A percentile compares a stretch with the other conserved stretches of the same genome.
phyloP scores from a whole-genome alignment of 2,888 invertebrate genomes.

The Cheilosia soror region DNA sequence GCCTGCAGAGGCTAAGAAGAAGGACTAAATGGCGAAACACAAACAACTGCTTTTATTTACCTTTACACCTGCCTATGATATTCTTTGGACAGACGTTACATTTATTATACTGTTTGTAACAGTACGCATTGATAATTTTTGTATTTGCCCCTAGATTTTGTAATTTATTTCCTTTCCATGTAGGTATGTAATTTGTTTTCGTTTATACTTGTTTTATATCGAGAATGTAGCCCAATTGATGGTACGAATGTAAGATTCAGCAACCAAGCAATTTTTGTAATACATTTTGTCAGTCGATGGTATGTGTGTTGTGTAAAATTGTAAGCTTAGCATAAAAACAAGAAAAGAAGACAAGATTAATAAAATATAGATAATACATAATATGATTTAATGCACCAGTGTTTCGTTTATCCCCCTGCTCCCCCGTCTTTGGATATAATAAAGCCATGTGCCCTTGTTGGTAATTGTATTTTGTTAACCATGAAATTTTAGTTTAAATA shows the following conservation, averaged over 20 bases:
- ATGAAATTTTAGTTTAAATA: background rate
- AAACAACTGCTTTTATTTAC: slow-evolving; percentile 28
- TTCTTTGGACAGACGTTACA: slow-evolving; percentile 61
- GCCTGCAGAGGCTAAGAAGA: slow-evolving; percentile 81
- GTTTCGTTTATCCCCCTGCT: background rate
- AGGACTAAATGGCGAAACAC: slow-evolving; percentile 79
- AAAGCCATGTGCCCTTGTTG: slow-evolving; percentile 20
- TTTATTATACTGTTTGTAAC: slow-evolving; percentile 51
- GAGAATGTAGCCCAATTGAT: slow-evolving; percentile 16
- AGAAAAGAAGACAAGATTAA: slow-evolving; percentile 27
- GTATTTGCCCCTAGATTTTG: slow-evolving; percentile 49
- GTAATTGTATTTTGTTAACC: background rate
- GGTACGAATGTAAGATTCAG: background rate
- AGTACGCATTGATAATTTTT: slow-evolving; percentile 50
- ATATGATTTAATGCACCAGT: background rate
- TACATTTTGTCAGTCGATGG: slow-evolving; percentile 11
- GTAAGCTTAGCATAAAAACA: slow-evolving; percentile 34
- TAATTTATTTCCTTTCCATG: slow-evolving; percentile 64
- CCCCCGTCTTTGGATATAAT: background rate
- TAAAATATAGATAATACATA: slow-evolving; percentile 42
- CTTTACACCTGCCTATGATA: slow-evolving; percentile 52
- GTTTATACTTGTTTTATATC: slow-evolving; percentile 2
- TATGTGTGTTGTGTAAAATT: slow-evolving; percentile 50
- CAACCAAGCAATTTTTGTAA: slow-evolving; percentile 29
- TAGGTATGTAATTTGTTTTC: slow-evolving; percentile 17